Evolutionary conservation across 2,888 invertebrate species (phyloP), one percentile per base, ranked within the genome.

Genomic region (Sinhomidia bicolor): DNA sequence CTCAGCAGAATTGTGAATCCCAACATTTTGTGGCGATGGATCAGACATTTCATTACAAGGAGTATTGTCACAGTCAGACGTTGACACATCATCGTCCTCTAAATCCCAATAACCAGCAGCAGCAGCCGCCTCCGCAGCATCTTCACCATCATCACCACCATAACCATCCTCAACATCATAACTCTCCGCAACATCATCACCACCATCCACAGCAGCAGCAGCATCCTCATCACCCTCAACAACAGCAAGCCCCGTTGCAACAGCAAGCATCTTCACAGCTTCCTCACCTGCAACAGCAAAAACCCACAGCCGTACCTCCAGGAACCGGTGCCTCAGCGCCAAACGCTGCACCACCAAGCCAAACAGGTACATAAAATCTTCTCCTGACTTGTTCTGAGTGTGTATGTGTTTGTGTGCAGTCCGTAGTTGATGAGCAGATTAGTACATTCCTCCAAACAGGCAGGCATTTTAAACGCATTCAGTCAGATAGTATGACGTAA

Each of bases 21-120:
- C 47, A 84, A 74, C 20, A 84, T 14, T 82, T 47, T 20, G 87
- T 60, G 88, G 78, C 62, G 54, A 91, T 91, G 91, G 91, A 91
- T 91, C 91, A 91, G 74, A 85, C 90, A 47, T 91, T 89, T 86
- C 90, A 90, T 88, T 91, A 91, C 80, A 91, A 91, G 83, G 90
- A 91, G 23, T 91, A 91, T 81, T 89, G 90, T 80, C 91, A 91
- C 60, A 85, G 74, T 88, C 91, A 87, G 29, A 44, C 91, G 54
- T 79, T 90, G 80, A 10, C 90, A 83, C 90, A 89, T 47, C 89
- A 85, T 74, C 80, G 89, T 68, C 83, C 80, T 44, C 78, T 89
- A 44, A 90, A 91, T 54, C 85, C 88, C 10, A 83, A 60, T 78
- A 78, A 44, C 36, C 87, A 32, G 1, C 88, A 82, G 57, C 87